phyloP scores from a whole-genome alignment of 1,140 invertebrate species.

The honey bee (Apis mellifera) region Amel_HAv3.1 CM009939.2:4123001-4123500 shows the following conservation, averaged over 20 bases:
- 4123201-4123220: background rate
- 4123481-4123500: background rate
- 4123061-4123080: background rate
- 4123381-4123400: too few species aligned
- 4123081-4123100: background rate
- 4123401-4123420: background rate
- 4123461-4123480: background rate
- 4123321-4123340: background rate
- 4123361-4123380: too few species aligned
- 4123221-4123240: background rate
- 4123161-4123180: too few species aligned
- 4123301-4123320: background rate
- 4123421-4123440: background rate
- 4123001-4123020: background rate
- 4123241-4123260: too few species aligned
- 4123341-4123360: too few species aligned
- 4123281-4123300: background rate
- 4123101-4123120: too few species aligned
- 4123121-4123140: too few species aligned
- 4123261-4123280: too few species aligned
- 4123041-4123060: slow-evolving; percentile 2
- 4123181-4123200: background rate
- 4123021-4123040: background rate
- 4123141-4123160: too few species aligned
- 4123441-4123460: background rate